phyloP scores from a whole-genome alignment of 2,888 invertebrate genomes.

The Acleris literana region DNA sequence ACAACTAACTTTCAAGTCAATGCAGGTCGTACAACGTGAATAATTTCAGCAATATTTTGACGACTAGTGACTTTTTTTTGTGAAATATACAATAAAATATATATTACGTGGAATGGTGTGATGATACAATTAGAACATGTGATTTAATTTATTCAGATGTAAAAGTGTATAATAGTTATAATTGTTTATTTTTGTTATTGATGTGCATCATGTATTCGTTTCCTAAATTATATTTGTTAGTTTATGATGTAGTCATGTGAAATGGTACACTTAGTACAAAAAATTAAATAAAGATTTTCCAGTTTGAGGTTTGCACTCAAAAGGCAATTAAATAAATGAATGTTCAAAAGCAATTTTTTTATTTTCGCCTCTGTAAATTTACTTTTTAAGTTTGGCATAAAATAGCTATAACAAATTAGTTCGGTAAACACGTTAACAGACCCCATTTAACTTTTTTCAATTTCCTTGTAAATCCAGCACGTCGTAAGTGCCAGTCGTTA shows the following conservation, averaged over 20 bases:
- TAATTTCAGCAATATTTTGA: too few relatives aligned
- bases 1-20: too few relatives aligned
- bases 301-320: conserved; percentile 69
- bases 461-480: too few relatives aligned
- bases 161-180: conserved; percentile 28
- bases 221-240: conserved; percentile 45
- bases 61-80: too few relatives aligned
- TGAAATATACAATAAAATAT: not conserved
- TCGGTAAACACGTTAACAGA: too few relatives aligned
- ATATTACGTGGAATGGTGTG: not conserved
- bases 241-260: conserved; percentile 59
- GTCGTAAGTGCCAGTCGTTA: too few relatives aligned
- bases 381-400: too few relatives aligned
- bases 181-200: conserved; percentile 45
- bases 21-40: too few relatives aligned
- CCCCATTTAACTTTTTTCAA: too few relatives aligned
- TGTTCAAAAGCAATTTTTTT: conserved; percentile 56
- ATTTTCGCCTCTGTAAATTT: conserved; percentile 38
- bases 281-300: conserved; percentile 65
- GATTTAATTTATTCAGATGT: conserved; percentile 34
- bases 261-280: conserved; percentile 80
- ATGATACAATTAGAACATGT: conserved; percentile 29
- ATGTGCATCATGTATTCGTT: conserved; percentile 49
- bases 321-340: conserved; percentile 79
- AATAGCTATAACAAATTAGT: too few relatives aligned